phyloP scores from a whole-genome alignment of 2,888 invertebrate species.

The Netelia inedita region DNA sequence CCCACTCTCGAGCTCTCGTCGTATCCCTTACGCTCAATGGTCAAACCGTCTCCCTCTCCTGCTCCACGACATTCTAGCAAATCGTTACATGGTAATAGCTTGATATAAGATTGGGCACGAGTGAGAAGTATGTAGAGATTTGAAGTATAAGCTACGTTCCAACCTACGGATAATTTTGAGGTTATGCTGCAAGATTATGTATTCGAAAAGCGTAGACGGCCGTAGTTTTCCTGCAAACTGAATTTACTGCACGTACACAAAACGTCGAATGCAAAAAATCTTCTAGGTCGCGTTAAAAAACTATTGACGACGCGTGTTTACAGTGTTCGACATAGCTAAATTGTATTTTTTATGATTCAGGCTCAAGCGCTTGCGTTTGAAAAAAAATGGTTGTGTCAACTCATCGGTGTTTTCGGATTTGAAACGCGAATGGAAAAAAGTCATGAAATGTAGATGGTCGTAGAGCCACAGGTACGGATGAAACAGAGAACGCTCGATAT shows the following conservation, averaged over 20 bases:
- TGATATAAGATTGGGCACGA: too few species aligned
- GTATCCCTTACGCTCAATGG: not conserved
- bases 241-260: not conserved
- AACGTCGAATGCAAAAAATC: not conserved
- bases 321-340: not conserved
- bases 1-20: not conserved
- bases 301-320: not conserved
- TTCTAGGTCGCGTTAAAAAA: not conserved
- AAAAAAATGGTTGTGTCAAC: too few species aligned
- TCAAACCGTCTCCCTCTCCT: not conserved
- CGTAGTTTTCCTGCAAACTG: too few species aligned
- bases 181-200: too few species aligned
- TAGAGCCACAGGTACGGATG: not conserved
- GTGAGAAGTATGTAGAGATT: too few species aligned
- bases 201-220: too few species aligned
- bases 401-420: too few species aligned
- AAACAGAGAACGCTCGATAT: conserved; percentile 1
- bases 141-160: too few species aligned
- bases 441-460: not conserved
- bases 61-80: not conserved
- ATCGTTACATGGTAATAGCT: too few species aligned
- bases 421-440: not conserved
- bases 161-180: too few species aligned
- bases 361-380: not conserved
- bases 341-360: not conserved